Conservation (phyloP, 2,888 invertebrate species). For the Trachelus iudaicus region DNA sequence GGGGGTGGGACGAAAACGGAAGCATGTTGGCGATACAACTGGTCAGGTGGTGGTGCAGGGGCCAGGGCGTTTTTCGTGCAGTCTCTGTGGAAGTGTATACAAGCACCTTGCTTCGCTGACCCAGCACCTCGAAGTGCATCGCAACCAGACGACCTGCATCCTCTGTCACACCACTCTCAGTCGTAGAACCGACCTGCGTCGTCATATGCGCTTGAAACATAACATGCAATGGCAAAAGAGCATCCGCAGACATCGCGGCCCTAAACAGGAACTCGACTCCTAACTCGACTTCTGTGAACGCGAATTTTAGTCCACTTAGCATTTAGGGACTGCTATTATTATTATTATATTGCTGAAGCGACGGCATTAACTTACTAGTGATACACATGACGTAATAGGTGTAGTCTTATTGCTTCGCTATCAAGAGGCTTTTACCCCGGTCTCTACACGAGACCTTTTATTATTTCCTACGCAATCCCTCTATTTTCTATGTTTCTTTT, state of each 20-base stretch:
- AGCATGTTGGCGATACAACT: slow-evolving; percentile 64
- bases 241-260: slow-evolving; percentile 61
- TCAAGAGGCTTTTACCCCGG: background rate
- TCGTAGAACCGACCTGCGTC: slow-evolving; percentile 65
- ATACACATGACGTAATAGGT: background rate
- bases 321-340: background rate
- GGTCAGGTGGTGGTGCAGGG: slow-evolving; percentile 66
- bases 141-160: slow-evolving; percentile 66
- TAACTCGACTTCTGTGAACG: slow-evolving; percentile 28
- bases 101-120: slow-evolving; percentile 65
- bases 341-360: background rate
- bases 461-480: background rate
- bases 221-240: slow-evolving; percentile 65
- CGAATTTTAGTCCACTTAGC: background rate
- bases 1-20: slow-evolving; percentile 66
- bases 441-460: background rate
- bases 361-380: background rate
- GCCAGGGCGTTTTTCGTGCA: slow-evolving; percentile 65
- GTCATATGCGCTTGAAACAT: slow-evolving; percentile 65
- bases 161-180: slow-evolving; percentile 65
- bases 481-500: background rate
- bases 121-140: slow-evolving; percentile 66
- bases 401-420: background rate
- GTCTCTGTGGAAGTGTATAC: slow-evolving; percentile 65
- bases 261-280: slow-evolving; percentile 55